Evolutionary conservation across 1,140 invertebrate genomes (phyloP), one percentile per base, ranked within the genome.

Genomic region (Calephelis nemesis): DNA sequence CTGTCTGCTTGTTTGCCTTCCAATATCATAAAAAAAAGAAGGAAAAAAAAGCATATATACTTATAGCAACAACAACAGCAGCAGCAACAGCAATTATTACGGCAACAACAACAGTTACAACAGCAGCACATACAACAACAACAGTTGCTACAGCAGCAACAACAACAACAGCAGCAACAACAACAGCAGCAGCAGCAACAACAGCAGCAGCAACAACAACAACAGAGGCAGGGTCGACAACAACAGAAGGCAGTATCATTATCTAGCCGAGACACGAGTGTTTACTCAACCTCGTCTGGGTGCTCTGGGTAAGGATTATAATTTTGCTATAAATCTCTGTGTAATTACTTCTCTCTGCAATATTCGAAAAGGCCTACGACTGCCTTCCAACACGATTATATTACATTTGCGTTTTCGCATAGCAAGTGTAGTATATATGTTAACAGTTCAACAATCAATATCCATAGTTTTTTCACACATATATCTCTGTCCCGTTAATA

Each of bases 201-300:
- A 47, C 60, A 71, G 15, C 67, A 68, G 15, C 71, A 75, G 30
- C 75, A 76, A 54, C 69, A 70, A 47, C 67, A 71, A 12, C 62
- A 72, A 11, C 64, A 69, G 52, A 73, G 68, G 4, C 70, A 78
- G 47, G 73, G 66, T n/a, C 65, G 67, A 10, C 76, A 75, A 39
- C 72, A 75, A 54, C 79, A 79, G 64, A 75, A 69, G 66, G 54
- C 75, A 19, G 52, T 82, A n/a, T 88, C 85, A 0, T 65, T 86
- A 0, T 88, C 85, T 0, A 92, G 91, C 69, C 63, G 89, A 40
- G 91, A 92, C 58, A 88, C 85, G 0, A 91, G 89, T 64, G 83
- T 90, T 0, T 91, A 86, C 70, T 92, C 89, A 4, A 87, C 87
- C 0, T 91, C 88, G 0, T 87, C 85, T 0, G 83, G 84, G 0